Evolutionary conservation across 2,888 invertebrate species (phyloP).

Genomic region (Empis stercorea): DNA sequence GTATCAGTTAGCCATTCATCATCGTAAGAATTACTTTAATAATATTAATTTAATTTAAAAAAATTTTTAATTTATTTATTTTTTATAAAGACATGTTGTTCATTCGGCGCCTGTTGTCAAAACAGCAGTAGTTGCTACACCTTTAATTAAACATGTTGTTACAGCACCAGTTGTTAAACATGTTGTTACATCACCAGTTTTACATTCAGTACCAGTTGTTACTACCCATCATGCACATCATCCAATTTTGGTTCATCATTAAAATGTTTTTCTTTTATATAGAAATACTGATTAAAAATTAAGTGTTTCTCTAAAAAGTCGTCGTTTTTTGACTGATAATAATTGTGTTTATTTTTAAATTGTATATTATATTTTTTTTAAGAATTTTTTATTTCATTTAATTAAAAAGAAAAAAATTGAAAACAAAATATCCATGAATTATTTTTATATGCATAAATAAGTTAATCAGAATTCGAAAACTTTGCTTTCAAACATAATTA

Average conservation of each 20-base stretch:
- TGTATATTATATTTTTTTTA: no score
- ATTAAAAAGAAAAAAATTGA: no score
- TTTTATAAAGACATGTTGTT: not conserved
- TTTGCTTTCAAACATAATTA: no score
- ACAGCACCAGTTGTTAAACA: slow-evolving; percentile 4
- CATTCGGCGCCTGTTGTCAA: slow-evolving; percentile 11
- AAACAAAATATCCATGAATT: no score
- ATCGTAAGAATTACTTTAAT: slow-evolving; percentile 11
- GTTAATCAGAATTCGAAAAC: no score
- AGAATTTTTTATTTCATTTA: no score
- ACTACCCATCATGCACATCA: slow-evolving; percentile 29
- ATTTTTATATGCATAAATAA: no score
- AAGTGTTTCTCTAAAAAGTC: no score
- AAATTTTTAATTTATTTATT: no score
- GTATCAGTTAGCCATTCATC: slow-evolving; percentile 24
- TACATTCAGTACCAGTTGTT: slow-evolving; percentile 16
- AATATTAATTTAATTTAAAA: no score
- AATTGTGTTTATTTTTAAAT: no score
- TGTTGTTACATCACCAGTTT: slow-evolving; percentile 15
- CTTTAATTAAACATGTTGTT: not conserved
- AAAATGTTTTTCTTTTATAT: slow-evolving; percentile 10
- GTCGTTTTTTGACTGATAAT: no score
- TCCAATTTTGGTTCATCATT: slow-evolving; percentile 30
- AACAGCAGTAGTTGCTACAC: slow-evolving; percentile 19
- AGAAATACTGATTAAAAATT: not conserved